Conservation (phyloP, 2,888 invertebrate genomes). For the Pilophorus perplexus region DNA sequence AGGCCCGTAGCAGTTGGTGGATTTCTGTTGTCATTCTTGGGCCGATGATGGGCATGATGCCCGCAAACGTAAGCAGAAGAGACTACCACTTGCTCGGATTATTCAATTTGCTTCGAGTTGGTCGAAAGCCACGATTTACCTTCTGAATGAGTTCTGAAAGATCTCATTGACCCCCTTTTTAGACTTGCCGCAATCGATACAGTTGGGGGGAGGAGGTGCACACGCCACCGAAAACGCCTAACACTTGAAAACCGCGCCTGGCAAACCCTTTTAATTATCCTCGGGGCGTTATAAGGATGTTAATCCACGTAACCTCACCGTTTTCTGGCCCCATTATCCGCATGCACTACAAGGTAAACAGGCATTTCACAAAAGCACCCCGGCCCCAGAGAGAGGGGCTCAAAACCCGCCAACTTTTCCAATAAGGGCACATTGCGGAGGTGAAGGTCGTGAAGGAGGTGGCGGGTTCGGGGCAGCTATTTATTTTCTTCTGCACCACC, state of each 20-base stretch:
- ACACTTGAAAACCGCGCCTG: slow-evolving; percentile 15
- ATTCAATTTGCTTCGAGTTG: too few species aligned
- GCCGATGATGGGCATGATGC: too few species aligned
- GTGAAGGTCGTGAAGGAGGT: slow-evolving; percentile 12
- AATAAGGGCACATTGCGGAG: slow-evolving; percentile 10
- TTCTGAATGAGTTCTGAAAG: slow-evolving; percentile 29
- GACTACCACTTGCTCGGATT: too few species aligned
- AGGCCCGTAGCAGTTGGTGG: too few species aligned
- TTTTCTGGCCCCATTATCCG: slow-evolving; percentile 23
- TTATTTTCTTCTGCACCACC: too few species aligned
- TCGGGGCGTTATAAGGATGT: slow-evolving; percentile 28
- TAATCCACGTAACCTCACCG: slow-evolving; percentile 35
- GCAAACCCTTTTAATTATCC: slow-evolving; percentile 28
- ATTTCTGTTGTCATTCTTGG: too few species aligned
- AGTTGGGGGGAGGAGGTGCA: slow-evolving; percentile 17
- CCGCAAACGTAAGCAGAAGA: too few species aligned
- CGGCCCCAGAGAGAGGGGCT: too few species aligned
- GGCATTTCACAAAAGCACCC: slow-evolving; percentile 6
- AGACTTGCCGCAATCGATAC: slow-evolving; percentile 31
- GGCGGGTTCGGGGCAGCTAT: too few species aligned
- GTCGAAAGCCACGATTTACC: slow-evolving; percentile 11
- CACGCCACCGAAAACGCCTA: slow-evolving; percentile 26
- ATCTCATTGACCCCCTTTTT: slow-evolving; percentile 35
- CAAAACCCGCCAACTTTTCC: slow-evolving; percentile 21
- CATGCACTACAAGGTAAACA: slow-evolving; percentile 29